These are phyloP conservation scores for Drosophila setosimentum DNA, from an alignment of 2,888 invertebrate genomes.

Conservation along the genomic window DNA sequence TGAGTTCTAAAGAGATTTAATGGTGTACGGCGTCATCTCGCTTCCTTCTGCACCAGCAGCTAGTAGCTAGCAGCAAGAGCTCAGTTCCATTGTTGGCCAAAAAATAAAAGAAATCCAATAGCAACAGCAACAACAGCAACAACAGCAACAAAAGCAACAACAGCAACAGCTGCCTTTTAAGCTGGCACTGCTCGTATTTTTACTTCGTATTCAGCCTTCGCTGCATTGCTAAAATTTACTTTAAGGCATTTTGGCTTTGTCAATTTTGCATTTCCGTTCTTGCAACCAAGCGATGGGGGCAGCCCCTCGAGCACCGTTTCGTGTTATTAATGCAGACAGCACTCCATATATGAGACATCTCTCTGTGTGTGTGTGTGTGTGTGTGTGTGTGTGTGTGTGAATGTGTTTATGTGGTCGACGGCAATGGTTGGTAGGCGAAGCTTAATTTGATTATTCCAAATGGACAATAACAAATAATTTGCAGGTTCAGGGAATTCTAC, in stretches of 20 bases:
- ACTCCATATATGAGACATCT: conserved; percentile 20
- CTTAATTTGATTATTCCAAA: conserved; percentile 44
- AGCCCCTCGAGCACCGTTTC: conserved; percentile 43
- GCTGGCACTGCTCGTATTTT: conserved; percentile 36
- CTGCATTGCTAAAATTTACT: conserved; percentile 61
- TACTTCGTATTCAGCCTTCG: conserved; percentile 34
- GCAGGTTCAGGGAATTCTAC: conserved; percentile 29
- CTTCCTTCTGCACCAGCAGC: conserved; percentile 12
- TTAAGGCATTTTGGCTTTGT: conserved; percentile 76
- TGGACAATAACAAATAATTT: conserved; percentile 46
- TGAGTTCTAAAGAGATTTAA: conserved; percentile 84
- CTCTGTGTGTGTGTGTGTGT: not conserved
- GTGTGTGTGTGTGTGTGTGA: conserved; percentile 4
- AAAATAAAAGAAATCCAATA: conserved; percentile 18
- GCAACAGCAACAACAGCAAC: conserved; percentile 11
- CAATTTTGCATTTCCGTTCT: conserved; percentile 73
- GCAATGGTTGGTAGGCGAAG: conserved; percentile 56
- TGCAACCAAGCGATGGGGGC: conserved; percentile 9
- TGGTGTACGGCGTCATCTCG: conserved; percentile 68
- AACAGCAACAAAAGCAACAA: conserved; percentile 19
- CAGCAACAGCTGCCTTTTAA: conserved; percentile 33
- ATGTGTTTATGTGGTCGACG: conserved; percentile 15
- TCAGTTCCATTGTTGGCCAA: conserved; percentile 49
- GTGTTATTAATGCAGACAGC: conserved; percentile 58
- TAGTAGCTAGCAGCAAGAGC: conserved; percentile 26